Evolutionary conservation across 2,113 vertebrate genomes (phyloP), one percentile per base, ranked within the genome.

Genomic region (Amia ocellicauda): DNA sequence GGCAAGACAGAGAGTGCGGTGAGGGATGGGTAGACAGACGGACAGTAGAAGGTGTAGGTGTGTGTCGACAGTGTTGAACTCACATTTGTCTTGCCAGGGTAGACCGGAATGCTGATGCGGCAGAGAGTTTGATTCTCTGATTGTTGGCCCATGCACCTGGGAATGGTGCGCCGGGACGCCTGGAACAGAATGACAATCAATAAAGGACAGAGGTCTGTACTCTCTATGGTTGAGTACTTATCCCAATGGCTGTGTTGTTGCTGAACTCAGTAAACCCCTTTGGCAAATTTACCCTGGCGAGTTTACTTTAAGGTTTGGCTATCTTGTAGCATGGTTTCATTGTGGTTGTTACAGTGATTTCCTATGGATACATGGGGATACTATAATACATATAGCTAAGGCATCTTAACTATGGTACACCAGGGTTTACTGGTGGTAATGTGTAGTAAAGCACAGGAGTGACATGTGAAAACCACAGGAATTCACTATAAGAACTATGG

Each of bases 31-130:
- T 22, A 22, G 19, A 60, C 3, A 23, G 10, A 41, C 23, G 23
- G 23, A 47, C 43, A 47, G 41, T n/a, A 26, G n/a, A 13, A 24
- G 3, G 49, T 31, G n/a, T n/a, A n/a, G n/a, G n/a, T n/a, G n/a
- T n/a, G n/a, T n/a, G n/a, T n/a, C n/a, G n/a, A n/a, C n/a, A n/a
- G n/a, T n/a, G n/a, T n/a, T n/a, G n/a, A n/a, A 77, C 79, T 84
- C 70, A 90, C 88, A 0, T 0, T 1, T 4, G 78, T 75, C 42
- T 29, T 13, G 43, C 78, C 80, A 43, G 65, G 80, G 17, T 78
- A 90, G 22, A 89, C 83, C 1, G 86, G 87, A 42, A 36, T 76
- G 69, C 71, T 88, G 67, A 90, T 29, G 0, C 73, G 59, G 60
- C 86, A 90, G 4, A 31, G 11, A 0, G 86, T 85, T 70, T 43